Evolutionary conservation across 2,113 vertebrate genomes (phyloP).

Genomic region (Nothocercus julius): DNA sequence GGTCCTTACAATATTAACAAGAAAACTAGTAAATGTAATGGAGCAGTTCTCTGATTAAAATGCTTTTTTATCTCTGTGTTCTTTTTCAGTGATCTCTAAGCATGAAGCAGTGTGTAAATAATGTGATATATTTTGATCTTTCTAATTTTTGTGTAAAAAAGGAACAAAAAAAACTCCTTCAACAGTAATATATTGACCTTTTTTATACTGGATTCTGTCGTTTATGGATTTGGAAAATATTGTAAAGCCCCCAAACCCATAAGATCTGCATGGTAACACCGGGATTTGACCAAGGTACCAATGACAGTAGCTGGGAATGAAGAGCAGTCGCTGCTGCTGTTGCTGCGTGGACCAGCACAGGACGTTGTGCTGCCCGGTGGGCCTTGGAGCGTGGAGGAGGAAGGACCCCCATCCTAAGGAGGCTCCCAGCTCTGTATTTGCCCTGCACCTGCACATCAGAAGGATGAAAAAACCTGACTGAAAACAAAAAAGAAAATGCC

Average conservation of each 20-base stretch:
- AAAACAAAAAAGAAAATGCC: conserved; percentile 46
- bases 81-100: conserved; percentile 91
- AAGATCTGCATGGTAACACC: not conserved
- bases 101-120: conserved; percentile 83
- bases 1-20: not conserved
- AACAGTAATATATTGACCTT: conserved; percentile 94
- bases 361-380: not conserved
- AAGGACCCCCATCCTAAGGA: not conserved
- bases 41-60: not conserved
- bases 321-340: conserved; percentile 32
- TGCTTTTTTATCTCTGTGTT: conserved; percentile 60
- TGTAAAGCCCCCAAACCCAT: conserved; percentile 24
- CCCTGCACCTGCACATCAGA: conserved; percentile 4
- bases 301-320: not conserved
- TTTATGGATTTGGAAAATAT: conserved; percentile 60
- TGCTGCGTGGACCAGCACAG: conserved; percentile 58
- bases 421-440: conserved; percentile 33
- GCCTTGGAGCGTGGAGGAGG: conserved; percentile 21
- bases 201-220: conserved; percentile 71
- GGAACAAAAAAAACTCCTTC: conserved; percentile 48
- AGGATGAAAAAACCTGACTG: conserved; percentile 53
- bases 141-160: conserved; percentile 81
- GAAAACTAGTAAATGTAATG: not conserved
- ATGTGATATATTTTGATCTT: conserved; percentile 87
- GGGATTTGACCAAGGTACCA: not conserved